phyloP scores from a whole-genome alignment of 2,113 vertebrate genomes.

The Lasiurus cinereus region DNA sequence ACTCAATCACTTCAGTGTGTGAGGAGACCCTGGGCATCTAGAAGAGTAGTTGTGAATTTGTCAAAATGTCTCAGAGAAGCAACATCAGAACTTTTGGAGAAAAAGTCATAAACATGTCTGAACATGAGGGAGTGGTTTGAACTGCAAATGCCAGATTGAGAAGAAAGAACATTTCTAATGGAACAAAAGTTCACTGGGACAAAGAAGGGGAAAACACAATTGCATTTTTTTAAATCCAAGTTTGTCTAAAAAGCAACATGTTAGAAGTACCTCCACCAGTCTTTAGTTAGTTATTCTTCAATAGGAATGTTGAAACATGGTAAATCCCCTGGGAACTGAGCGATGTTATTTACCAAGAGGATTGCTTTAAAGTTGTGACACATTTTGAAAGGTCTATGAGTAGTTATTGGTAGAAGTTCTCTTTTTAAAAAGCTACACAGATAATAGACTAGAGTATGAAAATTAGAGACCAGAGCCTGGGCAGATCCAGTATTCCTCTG shows the following conservation, averaged over 20 bases:
- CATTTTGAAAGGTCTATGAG: not conserved
- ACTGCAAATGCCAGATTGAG: conserved; percentile 82
- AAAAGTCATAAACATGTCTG: conserved; percentile 63
- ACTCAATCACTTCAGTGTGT: not conserved
- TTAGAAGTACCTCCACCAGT: not conserved
- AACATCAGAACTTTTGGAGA: conserved; percentile 61
- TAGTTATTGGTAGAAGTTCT: not conserved
- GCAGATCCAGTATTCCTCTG: not conserved
- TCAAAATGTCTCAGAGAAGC: conserved; percentile 3
- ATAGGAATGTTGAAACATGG: not conserved
- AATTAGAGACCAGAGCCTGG: not conserved
- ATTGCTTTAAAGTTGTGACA: not conserved
- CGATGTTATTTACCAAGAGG: not conserved
- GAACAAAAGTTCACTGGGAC: conserved; percentile 85
- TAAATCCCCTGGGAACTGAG: not conserved
- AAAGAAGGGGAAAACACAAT: conserved; percentile 75
- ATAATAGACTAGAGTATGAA: not conserved
- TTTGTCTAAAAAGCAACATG: conserved; percentile 66
- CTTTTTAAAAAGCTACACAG: not conserved
- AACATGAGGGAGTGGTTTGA: conserved; percentile 79
- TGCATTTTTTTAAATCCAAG: conserved; percentile 59
- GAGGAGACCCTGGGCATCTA: not conserved
- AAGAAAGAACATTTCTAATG: conserved; percentile 74
- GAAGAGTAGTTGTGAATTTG: not conserved
- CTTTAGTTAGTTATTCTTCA: not conserved